Percentiles rank a stretch among this genome's conserved stretches.
Evolutionary conservation across 2,888 invertebrate genomes (phyloP).

Genomic region (Hybos culiciformis): DNA sequence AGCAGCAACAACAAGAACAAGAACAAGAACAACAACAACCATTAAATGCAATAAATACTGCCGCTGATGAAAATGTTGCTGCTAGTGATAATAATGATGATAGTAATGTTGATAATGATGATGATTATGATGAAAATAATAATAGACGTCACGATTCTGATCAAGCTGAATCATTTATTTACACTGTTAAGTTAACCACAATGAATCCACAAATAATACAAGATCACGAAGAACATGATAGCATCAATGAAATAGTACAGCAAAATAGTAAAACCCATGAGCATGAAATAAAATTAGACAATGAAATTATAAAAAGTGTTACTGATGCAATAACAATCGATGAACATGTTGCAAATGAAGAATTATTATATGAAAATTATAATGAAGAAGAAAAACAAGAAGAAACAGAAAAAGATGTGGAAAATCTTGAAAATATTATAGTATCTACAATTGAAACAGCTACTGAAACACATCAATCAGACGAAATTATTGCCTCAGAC

Average conservation of each 20-base stretch:
- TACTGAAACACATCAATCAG: slow-evolving; percentile 6
- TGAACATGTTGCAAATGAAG: too few species aligned
- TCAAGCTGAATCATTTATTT: slow-evolving; percentile 11
- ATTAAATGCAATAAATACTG: too few species aligned
- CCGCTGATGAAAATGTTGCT: too few species aligned
- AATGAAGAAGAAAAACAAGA: slow-evolving; percentile 10
- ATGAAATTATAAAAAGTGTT: too few species aligned
- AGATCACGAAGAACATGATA: neutral
- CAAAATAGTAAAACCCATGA: neutral
- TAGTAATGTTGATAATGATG: too few species aligned
- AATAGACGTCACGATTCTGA: slow-evolving; percentile 5
- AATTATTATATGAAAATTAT: slow-evolving; percentile 5
- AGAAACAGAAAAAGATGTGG: slow-evolving; percentile 10
- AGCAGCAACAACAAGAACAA: too few species aligned
- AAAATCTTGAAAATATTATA: slow-evolving; percentile 5
- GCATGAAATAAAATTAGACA: neutral
- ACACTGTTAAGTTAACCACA: slow-evolving; percentile 3
- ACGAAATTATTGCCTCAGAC: slow-evolving; percentile 7
- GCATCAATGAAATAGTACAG: too few species aligned
- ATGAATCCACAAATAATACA: neutral
- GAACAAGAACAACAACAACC: too few species aligned
- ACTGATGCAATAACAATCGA: neutral
- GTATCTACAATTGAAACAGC: too few species aligned
- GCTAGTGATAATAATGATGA: neutral
- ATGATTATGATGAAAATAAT: too few species aligned